Percentiles rank a stretch among this genome's conserved stretches.
Conservation (phyloP, 2,888 invertebrate genomes). For the Drosophila picticornis region DNA sequence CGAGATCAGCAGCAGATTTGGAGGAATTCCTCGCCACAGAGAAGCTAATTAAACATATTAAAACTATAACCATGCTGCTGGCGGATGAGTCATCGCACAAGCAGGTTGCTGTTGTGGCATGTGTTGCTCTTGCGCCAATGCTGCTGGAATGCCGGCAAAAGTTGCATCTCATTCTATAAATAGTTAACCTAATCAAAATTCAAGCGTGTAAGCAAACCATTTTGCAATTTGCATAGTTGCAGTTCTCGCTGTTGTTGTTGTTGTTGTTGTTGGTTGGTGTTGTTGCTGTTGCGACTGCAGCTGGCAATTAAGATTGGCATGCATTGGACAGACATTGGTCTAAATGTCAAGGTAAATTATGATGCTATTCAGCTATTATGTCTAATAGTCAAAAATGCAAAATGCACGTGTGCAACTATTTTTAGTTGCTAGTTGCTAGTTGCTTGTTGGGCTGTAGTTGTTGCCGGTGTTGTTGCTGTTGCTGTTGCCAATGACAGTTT, state of each 20-base stretch:
- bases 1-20: slow-evolving; percentile 26
- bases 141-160: slow-evolving; percentile 65
- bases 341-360: slow-evolving; percentile 81
- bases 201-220: slow-evolving; percentile 79
- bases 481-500: slow-evolving; percentile 68
- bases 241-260: slow-evolving; percentile 44
- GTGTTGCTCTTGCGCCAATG: slow-evolving; percentile 29
- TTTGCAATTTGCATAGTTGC: slow-evolving; percentile 69
- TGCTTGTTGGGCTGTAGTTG: slow-evolving; percentile 6
- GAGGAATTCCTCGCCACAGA: slow-evolving; percentile 35
- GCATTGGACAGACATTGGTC: slow-evolving; percentile 76
- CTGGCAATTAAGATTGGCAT: slow-evolving; percentile 76
- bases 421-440: slow-evolving; percentile 50
- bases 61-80: slow-evolving; percentile 56
- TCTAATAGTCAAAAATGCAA: slow-evolving; percentile 77
- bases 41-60: slow-evolving; percentile 73
- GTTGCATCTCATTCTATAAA: slow-evolving; percentile 68
- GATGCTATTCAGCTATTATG: slow-evolving; percentile 78
- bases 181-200: slow-evolving; percentile 80
- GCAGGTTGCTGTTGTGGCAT: slow-evolving; percentile 46
- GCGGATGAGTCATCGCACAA: slow-evolving; percentile 43
- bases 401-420: slow-evolving; percentile 77
- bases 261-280: slow-evolving; percentile 29
- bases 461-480: slow-evolving; percentile 8
- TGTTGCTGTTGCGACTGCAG: slow-evolving; percentile 30